These are phyloP conservation scores for Oceanodroma tethys DNA, from an alignment of 2,113 vertebrate genomes.

Conservation along the genomic window DNA sequence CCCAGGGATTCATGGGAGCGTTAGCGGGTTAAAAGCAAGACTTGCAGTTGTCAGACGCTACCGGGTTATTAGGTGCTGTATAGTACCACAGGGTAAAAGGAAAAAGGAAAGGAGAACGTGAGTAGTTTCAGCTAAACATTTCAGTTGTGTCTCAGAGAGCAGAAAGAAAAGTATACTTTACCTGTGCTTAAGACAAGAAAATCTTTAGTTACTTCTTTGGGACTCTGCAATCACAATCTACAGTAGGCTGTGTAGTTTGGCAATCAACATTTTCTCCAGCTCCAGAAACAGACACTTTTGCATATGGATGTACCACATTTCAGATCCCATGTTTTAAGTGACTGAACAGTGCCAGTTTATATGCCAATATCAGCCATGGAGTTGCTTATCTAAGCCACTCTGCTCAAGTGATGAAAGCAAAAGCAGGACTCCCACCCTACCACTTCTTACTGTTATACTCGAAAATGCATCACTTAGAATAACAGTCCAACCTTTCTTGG, in stretches of 20 bases:
- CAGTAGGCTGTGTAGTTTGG: background rate
- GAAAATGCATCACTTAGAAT: background rate
- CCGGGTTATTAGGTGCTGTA: background rate
- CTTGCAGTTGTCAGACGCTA: background rate
- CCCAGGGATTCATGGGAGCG: background rate
- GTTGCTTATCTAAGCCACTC: background rate
- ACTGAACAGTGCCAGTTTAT: background rate
- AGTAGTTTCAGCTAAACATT: background rate
- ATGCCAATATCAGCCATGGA: background rate
- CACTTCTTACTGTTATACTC: background rate
- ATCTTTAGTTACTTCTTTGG: background rate
- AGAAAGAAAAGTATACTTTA: background rate
- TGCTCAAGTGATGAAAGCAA: background rate
- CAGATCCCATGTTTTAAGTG: background rate
- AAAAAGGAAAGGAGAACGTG: background rate
- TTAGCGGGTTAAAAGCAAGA: background rate
- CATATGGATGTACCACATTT: background rate
- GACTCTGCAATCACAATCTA: background rate
- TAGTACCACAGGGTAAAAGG: background rate
- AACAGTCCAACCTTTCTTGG: background rate
- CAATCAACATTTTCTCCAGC: background rate
- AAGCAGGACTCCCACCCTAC: background rate
- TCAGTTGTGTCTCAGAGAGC: background rate
- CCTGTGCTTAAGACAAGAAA: background rate
- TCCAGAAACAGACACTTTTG: background rate